Conservation (phyloP, 2,797 vertebrate genomes). For the Iguana delicatissima region DNA sequence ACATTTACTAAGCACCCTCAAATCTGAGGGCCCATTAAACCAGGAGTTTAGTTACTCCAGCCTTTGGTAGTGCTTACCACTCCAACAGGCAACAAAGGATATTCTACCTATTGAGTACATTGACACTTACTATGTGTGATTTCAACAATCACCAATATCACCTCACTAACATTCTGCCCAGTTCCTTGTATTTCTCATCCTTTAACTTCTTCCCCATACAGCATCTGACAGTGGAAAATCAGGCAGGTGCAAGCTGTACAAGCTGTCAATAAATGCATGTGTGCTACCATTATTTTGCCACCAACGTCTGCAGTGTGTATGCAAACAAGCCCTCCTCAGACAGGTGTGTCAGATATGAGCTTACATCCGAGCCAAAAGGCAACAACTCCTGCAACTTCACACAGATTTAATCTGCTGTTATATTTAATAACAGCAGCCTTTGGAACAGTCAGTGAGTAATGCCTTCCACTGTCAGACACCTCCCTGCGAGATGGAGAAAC, state of each 20-base stretch:
- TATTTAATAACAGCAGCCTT: conserved; percentile 1
- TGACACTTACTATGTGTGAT: neutral
- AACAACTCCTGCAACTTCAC: neutral
- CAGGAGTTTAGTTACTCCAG: neutral
- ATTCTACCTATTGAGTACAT: neutral
- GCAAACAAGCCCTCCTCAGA: neutral
- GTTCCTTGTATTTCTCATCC: neutral
- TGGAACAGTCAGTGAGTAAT: conserved; percentile 1
- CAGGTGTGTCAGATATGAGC: neutral
- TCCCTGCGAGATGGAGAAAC: conserved; percentile 11
- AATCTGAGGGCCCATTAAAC: neutral
- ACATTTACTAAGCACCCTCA: neutral
- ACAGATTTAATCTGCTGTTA: neutral
- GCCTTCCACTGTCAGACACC: conserved; percentile 21
- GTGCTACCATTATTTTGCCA: neutral
- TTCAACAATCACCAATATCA: neutral
- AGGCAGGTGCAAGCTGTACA: neutral
- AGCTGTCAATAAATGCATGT: neutral
- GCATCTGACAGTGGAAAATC: neutral
- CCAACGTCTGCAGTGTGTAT: neutral
- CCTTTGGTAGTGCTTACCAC: neutral
- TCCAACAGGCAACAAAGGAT: neutral
- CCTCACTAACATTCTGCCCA: neutral
- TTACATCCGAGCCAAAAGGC: neutral
- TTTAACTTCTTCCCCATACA: neutral